Base-by-base conservation (phyloP, 2,797 vertebrate genomes). In the Peromyscus eremicus region DNA sequence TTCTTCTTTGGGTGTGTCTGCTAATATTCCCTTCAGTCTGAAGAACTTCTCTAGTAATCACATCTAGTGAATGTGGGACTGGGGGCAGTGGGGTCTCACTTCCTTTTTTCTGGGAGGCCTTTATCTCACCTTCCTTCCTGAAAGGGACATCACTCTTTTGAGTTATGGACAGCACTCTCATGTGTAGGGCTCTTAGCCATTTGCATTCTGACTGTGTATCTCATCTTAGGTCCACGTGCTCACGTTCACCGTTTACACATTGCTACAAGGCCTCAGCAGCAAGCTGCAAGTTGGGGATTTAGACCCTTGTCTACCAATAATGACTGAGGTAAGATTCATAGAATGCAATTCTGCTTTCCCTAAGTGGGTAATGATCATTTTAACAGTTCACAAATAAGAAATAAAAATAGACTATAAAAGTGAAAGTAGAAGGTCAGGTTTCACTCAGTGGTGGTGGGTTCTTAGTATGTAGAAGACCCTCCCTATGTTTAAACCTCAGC, bases 181-280 rank as follows among this genome's bases (percentile, higher is more conserved):
- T 0, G 11, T 49, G 1, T 52, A 29, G 5, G 80, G 1, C 40
- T 70, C 21, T 16, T 62, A 46, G 52, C n/a, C 5, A 1, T 60
- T 37, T 8, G 0, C 66, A 0, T 40, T 80, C 49, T 88, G 46
- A 40, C 25, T 17, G 1, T 43, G 13, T 37, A 8, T 96, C 52
- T 95, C 75, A 76, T 92, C 97, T 37, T 95, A 99, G 99, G 99
- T 99, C 90, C 99, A 99, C 2, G 99, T 99, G 84, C 98, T 99
- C 60, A 99, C 99, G 34, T 99, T 99, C 98, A 99, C 99, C 0
- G 99, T 99, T 34, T 99, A 99, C 98, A 98, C 99, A 95, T 97
- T 99, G 96, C 98, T 99, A 87, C 99, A 99, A 37, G 98, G 98
- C 77, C 99, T 99, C 97, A 97, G 97, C 55, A 95, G 98, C 1